These are phyloP conservation scores for Andrena flavipes DNA, from an alignment of 2,888 invertebrate species.

Conservation along the genomic window DNA sequence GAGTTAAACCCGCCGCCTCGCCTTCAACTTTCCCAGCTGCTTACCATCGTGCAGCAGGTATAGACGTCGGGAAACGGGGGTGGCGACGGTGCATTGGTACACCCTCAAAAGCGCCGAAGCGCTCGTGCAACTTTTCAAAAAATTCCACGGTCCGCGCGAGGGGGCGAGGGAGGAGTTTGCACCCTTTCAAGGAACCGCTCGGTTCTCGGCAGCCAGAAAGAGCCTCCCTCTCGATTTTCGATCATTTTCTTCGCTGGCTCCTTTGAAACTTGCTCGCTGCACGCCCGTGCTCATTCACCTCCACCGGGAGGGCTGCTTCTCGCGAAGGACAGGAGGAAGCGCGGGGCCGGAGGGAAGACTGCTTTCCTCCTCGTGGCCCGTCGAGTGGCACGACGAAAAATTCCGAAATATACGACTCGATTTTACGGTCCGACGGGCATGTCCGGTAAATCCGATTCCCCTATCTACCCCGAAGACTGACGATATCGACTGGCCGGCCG, in stretches of 20 bases:
- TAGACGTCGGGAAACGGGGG: background rate
- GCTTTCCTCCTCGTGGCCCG: background rate
- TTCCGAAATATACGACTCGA: conserved; percentile 70
- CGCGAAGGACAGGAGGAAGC: background rate
- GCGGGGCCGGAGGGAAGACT: background rate
- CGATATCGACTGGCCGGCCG: conserved; percentile 62
- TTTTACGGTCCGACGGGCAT: conserved; percentile 67
- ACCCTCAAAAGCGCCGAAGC: conserved; percentile 46
- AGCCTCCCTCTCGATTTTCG: conserved; percentile 20
- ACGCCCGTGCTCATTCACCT: conserved; percentile 1
- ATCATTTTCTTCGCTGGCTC: conserved; percentile 32
- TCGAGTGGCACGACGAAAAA: conserved; percentile 53
- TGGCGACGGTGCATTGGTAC: background rate
- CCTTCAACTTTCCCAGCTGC: conserved; percentile 74
- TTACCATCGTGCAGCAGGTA: conserved; percentile 15
- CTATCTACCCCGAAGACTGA: conserved; percentile 59
- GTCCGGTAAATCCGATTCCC: conserved; percentile 68
- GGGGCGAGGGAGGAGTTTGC: background rate
- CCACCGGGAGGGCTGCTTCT: background rate
- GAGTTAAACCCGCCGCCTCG: conserved; percentile 74
- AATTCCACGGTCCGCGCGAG: conserved; percentile 28
- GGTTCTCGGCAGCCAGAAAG: background rate
- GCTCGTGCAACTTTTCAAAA: conserved; percentile 41
- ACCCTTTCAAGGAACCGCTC: background rate
- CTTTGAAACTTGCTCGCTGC: conserved; percentile 15